These are phyloP conservation scores for Heliothis subflexa DNA, from an alignment of 1,140 invertebrate genomes.

Conservation along the genomic window DNA sequence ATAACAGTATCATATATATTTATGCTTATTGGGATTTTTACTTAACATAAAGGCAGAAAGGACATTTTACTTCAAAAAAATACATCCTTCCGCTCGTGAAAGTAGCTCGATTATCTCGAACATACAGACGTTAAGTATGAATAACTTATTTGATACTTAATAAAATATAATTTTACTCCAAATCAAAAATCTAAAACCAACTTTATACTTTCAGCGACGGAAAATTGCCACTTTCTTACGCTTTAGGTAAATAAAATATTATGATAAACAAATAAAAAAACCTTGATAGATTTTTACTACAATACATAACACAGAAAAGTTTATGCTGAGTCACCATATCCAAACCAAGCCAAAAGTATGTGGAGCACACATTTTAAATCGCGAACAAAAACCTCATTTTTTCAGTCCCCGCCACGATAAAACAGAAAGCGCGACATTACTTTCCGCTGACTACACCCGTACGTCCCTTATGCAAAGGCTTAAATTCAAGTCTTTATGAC, in stretches of 20 bases:
- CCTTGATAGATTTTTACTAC: too few relatives aligned
- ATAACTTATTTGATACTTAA: background rate
- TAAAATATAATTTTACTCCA: background rate
- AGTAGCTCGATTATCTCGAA: conserved; percentile 48
- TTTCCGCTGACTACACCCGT: conserved; percentile 6
- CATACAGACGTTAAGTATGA: conserved; percentile 17
- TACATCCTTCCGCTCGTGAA: conserved; percentile 42
- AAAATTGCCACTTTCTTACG: too few relatives aligned
- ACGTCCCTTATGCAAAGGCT: conserved; percentile 53
- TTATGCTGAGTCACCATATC: background rate
- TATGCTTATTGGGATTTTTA: background rate
- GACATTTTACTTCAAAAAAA: conserved; percentile 49
- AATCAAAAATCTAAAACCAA: too few relatives aligned
- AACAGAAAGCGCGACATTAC: background rate
- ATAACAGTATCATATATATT: background rate
- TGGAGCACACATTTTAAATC: background rate
- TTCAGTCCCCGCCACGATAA: background rate
- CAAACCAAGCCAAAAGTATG: background rate
- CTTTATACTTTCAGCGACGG: too few relatives aligned
- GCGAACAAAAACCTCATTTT: conserved; percentile 1
- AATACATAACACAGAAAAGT: background rate
- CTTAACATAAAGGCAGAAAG: conserved; percentile 36
- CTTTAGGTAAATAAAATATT: too few relatives aligned
- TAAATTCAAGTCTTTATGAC: conserved; percentile 65
- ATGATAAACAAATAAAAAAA: background rate